Percentiles rank a stretch among this genome's conserved stretches.
Conservation (phyloP, 1,140 invertebrate genomes). For the Brachionus sp. region DNA sequence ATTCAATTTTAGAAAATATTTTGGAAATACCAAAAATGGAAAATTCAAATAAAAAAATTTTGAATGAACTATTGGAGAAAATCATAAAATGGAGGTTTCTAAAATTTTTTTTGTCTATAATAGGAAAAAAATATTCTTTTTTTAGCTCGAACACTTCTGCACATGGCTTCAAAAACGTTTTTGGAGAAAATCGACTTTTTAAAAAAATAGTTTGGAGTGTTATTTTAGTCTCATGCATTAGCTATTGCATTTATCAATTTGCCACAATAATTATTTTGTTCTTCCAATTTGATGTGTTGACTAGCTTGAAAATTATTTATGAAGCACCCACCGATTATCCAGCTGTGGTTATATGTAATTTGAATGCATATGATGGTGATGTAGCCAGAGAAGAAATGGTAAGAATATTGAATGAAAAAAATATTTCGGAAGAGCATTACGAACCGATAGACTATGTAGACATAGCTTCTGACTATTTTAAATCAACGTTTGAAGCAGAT, state of each 20-base stretch:
- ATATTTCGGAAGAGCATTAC: not conserved
- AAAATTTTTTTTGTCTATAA: not conserved
- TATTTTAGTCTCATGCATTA: not conserved
- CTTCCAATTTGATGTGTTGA: not conserved
- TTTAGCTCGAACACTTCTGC: not conserved
- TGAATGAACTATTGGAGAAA: not conserved
- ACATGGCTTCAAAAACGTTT: not conserved
- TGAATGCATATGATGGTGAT: slow-evolving; percentile 21
- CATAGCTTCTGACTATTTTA: not conserved
- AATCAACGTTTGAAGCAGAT: not conserved
- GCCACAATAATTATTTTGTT: not conserved
- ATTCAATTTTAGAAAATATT: too few species aligned
- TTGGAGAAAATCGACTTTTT: not conserved
- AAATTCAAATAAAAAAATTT: too few species aligned
- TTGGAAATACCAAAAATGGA: too few species aligned
- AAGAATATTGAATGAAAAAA: not conserved
- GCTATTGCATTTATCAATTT: not conserved
- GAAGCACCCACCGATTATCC: not conserved
- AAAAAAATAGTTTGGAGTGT: slow-evolving; percentile 4
- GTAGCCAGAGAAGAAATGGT: not conserved
- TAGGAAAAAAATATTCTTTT: not conserved
- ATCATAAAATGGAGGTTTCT: not conserved
- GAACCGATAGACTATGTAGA: not conserved
- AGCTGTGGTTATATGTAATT: slow-evolving; percentile 21
- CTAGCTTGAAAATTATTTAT: not conserved